Conservation (phyloP, 37 sponge, comb jelly and placozoan genomes). For the Chondrilla cf. caribensis region DNA sequence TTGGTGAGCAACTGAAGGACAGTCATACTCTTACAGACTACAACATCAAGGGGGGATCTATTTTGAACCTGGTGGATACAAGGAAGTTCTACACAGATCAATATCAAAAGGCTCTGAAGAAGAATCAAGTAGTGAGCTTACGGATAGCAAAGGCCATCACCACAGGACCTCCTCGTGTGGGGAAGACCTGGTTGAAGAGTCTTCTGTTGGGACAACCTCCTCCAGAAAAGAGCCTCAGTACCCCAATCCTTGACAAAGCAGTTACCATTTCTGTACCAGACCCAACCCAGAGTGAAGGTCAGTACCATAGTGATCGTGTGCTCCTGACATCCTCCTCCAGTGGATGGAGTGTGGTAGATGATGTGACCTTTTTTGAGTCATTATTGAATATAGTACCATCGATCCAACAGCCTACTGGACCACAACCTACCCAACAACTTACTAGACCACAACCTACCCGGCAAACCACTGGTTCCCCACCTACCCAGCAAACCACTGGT, state of each 20-base stretch:
- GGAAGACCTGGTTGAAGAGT: slow-evolving; percentile 17
- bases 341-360: too few species aligned
- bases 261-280: neutral
- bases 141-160: neutral
- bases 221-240: neutral
- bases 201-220: slow-evolving; percentile 6
- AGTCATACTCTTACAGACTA: slow-evolving; percentile 97
- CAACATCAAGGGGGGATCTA: slow-evolving; percentile 96
- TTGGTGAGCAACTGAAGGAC: slow-evolving; percentile 95
- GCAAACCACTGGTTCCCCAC: too few species aligned
- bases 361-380: too few species aligned
- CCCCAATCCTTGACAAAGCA: neutral
- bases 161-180: neutral
- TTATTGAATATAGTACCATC: too few species aligned
- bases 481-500: too few species aligned
- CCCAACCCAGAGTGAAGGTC: neutral
- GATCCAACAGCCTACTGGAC: too few species aligned
- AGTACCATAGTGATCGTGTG: too few species aligned
- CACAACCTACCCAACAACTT: too few species aligned
- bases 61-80: neutral
- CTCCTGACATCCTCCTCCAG: too few species aligned
- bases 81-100: neutral
- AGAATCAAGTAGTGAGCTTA: neutral
- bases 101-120: neutral
- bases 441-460: too few species aligned